These are phyloP conservation scores for Strix aluco DNA, from an alignment of 2,113 vertebrate species.

Conservation along the genomic window DNA sequence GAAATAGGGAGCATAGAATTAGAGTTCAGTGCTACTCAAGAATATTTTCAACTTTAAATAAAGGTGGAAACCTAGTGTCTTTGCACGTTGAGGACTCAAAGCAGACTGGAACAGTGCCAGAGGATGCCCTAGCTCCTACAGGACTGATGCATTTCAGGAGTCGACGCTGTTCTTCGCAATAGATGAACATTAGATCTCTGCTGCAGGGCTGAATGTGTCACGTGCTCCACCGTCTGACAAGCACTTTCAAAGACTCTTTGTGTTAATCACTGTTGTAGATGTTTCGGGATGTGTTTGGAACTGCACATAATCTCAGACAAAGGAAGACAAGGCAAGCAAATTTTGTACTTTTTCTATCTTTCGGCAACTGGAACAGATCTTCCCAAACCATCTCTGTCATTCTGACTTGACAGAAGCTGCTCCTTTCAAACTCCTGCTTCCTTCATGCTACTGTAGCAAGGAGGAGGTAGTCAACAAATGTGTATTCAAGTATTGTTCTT, in stretches of 20 bases:
- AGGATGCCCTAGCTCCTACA: neutral
- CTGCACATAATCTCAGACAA: neutral
- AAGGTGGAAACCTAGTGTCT: neutral
- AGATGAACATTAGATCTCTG: neutral
- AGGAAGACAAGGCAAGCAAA: slow-evolving; percentile 12
- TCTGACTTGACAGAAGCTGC: neutral
- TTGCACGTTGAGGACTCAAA: neutral
- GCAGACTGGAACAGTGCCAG: neutral
- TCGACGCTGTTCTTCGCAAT: neutral
- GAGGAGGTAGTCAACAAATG: slow-evolving; percentile 14
- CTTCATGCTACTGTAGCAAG: neutral
- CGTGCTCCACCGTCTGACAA: neutral
- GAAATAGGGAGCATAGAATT: neutral
- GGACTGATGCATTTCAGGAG: neutral
- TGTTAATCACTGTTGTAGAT: slow-evolving; percentile 18
- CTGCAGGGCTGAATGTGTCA: neutral
- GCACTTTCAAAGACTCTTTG: neutral
- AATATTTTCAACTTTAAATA: neutral
- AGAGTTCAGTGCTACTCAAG: neutral
- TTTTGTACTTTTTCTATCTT: neutral
- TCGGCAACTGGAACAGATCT: neutral
- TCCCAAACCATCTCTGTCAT: neutral
- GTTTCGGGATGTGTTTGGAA: neutral
- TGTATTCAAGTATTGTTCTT: neutral
- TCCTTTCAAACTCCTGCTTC: slow-evolving; percentile 31